Percentiles rank a stretch among this genome's conserved stretches.
Evolutionary conservation across 1,140 invertebrate genomes (phyloP).

Genomic region (Drosophila triauraria): DNA sequence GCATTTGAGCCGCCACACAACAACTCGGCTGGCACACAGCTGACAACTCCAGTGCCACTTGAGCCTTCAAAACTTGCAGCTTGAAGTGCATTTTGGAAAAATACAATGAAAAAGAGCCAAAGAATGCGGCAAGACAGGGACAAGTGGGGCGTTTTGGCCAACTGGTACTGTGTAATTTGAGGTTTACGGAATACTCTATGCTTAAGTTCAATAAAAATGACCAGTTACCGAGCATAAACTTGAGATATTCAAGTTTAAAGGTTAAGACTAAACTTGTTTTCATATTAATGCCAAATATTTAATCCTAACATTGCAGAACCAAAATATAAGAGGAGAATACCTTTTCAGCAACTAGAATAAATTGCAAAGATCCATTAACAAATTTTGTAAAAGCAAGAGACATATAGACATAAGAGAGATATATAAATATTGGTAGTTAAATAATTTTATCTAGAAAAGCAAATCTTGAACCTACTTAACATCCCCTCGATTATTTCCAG

Average conservation of each 20-base stretch:
- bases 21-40: slow-evolving; percentile 54
- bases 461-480: not conserved
- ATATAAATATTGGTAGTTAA: no score
- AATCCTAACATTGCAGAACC: no score
- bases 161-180: slow-evolving; percentile 2
- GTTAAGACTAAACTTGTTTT: no score
- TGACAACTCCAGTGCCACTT: slow-evolving; percentile 77
- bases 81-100: slow-evolving; percentile 70
- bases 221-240: not conserved
- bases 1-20: slow-evolving; percentile 46
- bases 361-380: no score
- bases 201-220: no score
- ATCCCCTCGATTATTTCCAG: not conserved
- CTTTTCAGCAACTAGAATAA: no score
- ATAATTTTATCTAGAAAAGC: no score
- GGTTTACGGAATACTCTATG: not conserved
- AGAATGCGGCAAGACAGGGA: slow-evolving; percentile 20
- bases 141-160: not conserved
- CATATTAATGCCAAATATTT: no score
- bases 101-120: slow-evolving; percentile 42
- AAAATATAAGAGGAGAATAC: no score
- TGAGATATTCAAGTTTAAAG: not conserved
- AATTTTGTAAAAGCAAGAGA: no score
- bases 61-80: slow-evolving; percentile 72
- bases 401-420: no score